These are phyloP conservation scores for Metopia argyrocephala DNA, from an alignment of 2,888 invertebrate genomes.

Conservation along the genomic window DNA sequence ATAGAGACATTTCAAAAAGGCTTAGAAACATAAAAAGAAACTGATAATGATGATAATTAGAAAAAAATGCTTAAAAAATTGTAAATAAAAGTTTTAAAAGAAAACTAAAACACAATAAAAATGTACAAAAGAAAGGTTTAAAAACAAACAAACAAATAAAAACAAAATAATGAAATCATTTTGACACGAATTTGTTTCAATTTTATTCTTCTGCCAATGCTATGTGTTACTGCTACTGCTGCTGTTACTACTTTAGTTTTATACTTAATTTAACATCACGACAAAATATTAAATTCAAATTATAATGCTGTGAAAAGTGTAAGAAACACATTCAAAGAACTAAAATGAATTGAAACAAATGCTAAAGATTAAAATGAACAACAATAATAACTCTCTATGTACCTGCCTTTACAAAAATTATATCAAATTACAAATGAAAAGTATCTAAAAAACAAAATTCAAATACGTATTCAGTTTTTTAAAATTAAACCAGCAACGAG, in stretches of 20 bases:
- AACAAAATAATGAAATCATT: constrained; percentile 4
- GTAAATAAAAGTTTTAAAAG: not conserved
- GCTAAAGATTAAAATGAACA: not conserved
- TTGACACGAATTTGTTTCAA: constrained; percentile 1
- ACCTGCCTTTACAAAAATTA: constrained; percentile 33
- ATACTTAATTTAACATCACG: not conserved
- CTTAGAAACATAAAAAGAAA: not conserved
- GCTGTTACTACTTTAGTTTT: not conserved
- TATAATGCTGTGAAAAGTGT: constrained; percentile 9
- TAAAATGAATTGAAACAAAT: not conserved
- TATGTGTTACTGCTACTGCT: not conserved
- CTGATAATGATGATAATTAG: not conserved
- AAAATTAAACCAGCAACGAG: not conserved
- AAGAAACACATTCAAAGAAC: not conserved
- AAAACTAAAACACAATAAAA: constrained; percentile 26
- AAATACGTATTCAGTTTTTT: not conserved
- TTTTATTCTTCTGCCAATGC: too few relatives aligned
- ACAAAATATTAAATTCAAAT: not conserved
- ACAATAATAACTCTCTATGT: constrained; percentile 12
- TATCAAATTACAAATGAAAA: not conserved
- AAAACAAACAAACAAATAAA: constrained; percentile 2
- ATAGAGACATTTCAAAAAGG: not conserved
- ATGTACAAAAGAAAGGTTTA: constrained; percentile 64
- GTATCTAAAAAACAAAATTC: not conserved
- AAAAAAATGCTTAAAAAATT: constrained; percentile 14